A percentile compares a stretch with the other conserved stretches of the same genome.
phyloP scores from a whole-genome alignment of 2,113 vertebrate species.

The Lampris megalopsis region DNA sequence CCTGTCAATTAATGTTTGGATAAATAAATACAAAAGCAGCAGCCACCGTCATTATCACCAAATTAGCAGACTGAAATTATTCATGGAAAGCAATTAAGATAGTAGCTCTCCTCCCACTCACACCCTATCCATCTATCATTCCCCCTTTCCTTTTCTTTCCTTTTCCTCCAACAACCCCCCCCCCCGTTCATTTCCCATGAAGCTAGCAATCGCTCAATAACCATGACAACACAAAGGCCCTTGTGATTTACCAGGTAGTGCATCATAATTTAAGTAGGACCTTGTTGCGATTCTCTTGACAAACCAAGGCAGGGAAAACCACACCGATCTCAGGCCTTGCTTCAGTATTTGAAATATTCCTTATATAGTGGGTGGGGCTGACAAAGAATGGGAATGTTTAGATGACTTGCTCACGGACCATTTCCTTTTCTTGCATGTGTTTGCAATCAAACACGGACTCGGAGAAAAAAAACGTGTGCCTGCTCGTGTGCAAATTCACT shows the following conservation, averaged over 20 bases:
- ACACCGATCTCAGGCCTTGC: constrained; percentile 31
- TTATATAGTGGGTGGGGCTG: constrained; percentile 8
- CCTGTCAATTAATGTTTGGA: constrained; percentile 81
- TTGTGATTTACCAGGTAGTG: constrained; percentile 62
- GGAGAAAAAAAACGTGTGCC: background rate
- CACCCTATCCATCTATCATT: constrained; percentile 26
- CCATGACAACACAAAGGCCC: constrained; percentile 71
- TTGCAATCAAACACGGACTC: too few species aligned
- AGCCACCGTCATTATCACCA: constrained; percentile 79
- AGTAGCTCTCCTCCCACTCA: constrained; percentile 50
- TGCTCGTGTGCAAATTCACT: constrained; percentile 2
- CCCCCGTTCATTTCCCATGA: constrained; percentile 57
- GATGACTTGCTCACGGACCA: background rate
- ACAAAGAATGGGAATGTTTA: background rate
- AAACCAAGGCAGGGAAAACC: constrained; percentile 8
- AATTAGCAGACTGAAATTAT: constrained; percentile 83
- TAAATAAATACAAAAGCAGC: constrained; percentile 82
- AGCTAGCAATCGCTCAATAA: constrained; percentile 68
- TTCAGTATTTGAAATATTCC: constrained; percentile 28
- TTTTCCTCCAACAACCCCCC: background rate
- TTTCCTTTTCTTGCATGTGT: background rate
- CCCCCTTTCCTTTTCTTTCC: background rate
- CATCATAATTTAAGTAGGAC: constrained; percentile 55
- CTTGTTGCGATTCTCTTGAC: constrained; percentile 37
- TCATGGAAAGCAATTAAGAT: constrained; percentile 82